Evolutionary conservation across 2,797 vertebrate genomes (phyloP).

Genomic region (Lacerta bilineata): DNA sequence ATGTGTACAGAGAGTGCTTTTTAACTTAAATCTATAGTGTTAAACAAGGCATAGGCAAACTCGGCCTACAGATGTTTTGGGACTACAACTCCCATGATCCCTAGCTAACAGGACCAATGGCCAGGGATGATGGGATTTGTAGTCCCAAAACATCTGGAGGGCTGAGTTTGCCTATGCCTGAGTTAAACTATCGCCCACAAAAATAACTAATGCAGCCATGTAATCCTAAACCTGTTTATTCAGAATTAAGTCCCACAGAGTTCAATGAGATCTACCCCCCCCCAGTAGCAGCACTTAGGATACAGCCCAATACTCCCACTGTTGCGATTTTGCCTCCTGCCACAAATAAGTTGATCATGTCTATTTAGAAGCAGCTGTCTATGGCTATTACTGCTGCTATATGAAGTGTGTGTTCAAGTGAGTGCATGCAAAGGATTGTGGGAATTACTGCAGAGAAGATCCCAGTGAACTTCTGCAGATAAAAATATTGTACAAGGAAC

Average conservation of each 20-base stretch:
- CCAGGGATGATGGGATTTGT: no score
- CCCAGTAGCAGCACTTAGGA: background rate
- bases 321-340: background rate
- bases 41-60: background rate
- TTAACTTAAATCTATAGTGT: background rate
- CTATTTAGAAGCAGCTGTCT: constrained; percentile 9
- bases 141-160: no score
- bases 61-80: no score
- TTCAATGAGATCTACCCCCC: background rate
- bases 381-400: background rate
- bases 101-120: no score
- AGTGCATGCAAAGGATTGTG: background rate
- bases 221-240: no score
- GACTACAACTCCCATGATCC: no score
- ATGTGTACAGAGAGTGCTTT: background rate
- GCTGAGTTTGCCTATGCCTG: no score
- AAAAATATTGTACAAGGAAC: background rate
- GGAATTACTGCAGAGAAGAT: constrained; percentile 16
- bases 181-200: no score
- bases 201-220: no score
- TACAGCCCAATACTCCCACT: background rate
- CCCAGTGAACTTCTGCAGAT: background rate
- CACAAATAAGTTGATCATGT: background rate
- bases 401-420: background rate
- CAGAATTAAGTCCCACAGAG: background rate